These are phyloP conservation scores for Sinelater perroti DNA, from an alignment of 2,888 invertebrate genomes.

Conservation along the genomic window DNA sequence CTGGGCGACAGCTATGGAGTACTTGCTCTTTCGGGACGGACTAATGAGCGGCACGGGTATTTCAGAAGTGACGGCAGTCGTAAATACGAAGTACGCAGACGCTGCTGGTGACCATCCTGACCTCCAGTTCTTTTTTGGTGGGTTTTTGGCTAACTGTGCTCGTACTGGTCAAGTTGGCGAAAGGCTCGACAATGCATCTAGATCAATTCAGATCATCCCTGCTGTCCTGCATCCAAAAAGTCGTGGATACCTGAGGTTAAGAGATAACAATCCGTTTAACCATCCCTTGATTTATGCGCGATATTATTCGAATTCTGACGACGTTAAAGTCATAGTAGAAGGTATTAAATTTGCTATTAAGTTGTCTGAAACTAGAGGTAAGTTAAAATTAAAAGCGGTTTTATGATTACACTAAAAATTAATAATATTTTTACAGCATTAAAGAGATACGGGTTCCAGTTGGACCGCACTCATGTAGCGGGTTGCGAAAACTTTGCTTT, in stretches of 20 bases:
- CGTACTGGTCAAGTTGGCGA: constrained; percentile 88
- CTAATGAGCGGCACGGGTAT: constrained; percentile 90
- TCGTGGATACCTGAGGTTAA: constrained; percentile 77
- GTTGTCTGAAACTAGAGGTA: constrained; percentile 74
- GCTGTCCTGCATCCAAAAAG: constrained; percentile 88
- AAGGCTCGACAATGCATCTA: constrained; percentile 71
- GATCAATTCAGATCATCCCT: constrained; percentile 79
- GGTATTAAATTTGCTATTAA: constrained; percentile 82
- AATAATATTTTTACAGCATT: constrained; percentile 53
- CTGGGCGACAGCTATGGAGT: constrained; percentile 93
- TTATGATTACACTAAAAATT: too few species aligned
- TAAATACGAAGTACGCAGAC: constrained; percentile 82
- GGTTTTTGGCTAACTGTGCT: constrained; percentile 85
- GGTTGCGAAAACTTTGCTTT: constrained; percentile 81
- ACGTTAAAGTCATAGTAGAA: constrained; percentile 81
- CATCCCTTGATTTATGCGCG: constrained; percentile 88
- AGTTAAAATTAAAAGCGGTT: neutral
- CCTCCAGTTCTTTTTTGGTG: constrained; percentile 87
- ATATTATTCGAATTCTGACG: constrained; percentile 79
- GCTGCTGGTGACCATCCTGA: constrained; percentile 81
- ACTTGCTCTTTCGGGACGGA: constrained; percentile 85
- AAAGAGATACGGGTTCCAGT: constrained; percentile 74
- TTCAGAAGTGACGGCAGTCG: constrained; percentile 85
- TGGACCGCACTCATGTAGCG: constrained; percentile 76
- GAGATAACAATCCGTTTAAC: constrained; percentile 78